Conservation (phyloP, 2,888 invertebrate genomes). For the Scaptomyza polygonia region DNA sequence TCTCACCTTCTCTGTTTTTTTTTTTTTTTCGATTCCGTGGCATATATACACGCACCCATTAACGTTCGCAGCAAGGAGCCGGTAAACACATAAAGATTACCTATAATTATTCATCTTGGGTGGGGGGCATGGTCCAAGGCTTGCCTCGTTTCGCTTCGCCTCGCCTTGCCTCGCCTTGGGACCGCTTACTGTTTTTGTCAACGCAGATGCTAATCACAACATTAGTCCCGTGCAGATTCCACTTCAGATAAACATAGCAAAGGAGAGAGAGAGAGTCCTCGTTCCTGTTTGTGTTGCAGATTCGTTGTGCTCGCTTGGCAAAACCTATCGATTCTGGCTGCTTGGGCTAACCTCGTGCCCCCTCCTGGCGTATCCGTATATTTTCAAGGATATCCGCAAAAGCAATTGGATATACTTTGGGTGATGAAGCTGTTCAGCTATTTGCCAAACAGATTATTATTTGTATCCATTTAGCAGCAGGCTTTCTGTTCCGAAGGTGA, state of each 20-base stretch:
- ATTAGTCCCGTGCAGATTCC: conserved; percentile 78
- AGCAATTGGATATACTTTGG: conserved; percentile 62
- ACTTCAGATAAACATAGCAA: conserved; percentile 64
- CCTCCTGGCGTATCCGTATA: conserved; percentile 37
- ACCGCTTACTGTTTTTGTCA: conserved; percentile 82
- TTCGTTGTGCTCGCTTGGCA: conserved; percentile 64
- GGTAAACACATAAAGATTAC: conserved; percentile 82
- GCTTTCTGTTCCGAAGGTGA: conserved; percentile 47
- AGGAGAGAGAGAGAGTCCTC: neutral
- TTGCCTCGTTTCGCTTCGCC: neutral
- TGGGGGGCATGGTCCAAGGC: conserved; percentile 65
- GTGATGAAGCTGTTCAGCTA: conserved; percentile 53
- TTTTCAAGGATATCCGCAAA: conserved; percentile 56
- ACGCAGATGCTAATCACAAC: conserved; percentile 84
- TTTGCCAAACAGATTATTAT: conserved; percentile 62
- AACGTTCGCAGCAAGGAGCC: conserved; percentile 83
- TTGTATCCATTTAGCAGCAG: conserved; percentile 64
- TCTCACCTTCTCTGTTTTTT: too few species aligned
- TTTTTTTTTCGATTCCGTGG: neutral
- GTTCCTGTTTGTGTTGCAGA: conserved; percentile 10
- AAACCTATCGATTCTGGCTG: conserved; percentile 62
- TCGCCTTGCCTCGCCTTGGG: conserved; percentile 55
- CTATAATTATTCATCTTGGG: conserved; percentile 84
- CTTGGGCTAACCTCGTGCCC: conserved; percentile 74
- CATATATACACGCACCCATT: conserved; percentile 72